These are phyloP conservation scores for Drosophila dives DNA, from an alignment of 2,888 invertebrate genomes.

Conservation along the genomic window DNA sequence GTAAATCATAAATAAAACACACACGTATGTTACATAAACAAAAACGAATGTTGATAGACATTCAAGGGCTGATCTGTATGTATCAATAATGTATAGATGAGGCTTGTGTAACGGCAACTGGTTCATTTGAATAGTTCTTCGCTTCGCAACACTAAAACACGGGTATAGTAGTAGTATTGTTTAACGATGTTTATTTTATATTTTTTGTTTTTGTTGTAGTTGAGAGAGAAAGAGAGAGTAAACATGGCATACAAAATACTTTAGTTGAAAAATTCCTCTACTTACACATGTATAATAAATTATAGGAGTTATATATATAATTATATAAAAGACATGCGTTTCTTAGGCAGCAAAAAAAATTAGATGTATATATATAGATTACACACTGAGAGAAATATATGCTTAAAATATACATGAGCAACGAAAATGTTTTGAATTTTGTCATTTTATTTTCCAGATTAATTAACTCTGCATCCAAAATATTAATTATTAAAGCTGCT, in stretches of 20 bases:
- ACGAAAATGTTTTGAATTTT: constrained; percentile 51
- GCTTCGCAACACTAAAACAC: constrained; percentile 69
- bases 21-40: constrained; percentile 74
- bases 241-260: constrained; percentile 77
- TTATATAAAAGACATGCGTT: constrained; percentile 59
- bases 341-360: constrained; percentile 55
- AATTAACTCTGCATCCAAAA: not conserved
- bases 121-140: constrained; percentile 61
- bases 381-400: constrained; percentile 54
- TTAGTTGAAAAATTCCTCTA: constrained; percentile 74
- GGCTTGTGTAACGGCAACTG: constrained; percentile 75
- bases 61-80: constrained; percentile 74
- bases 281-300: constrained; percentile 44
- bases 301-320: constrained; percentile 21
- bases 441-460: not conserved
- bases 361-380: constrained; percentile 23
- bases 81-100: constrained; percentile 70
- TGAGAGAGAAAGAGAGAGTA: constrained; percentile 75
- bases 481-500: not conserved
- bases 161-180: constrained; percentile 35
- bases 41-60: constrained; percentile 74
- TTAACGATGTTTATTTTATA: constrained; percentile 12
- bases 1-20: constrained; percentile 78
- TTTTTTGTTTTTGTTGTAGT: constrained; percentile 26
- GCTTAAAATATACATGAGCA: constrained; percentile 71